Evolutionary conservation across 2,888 invertebrate genomes (phyloP).

Genomic region (Andrena bucephala): DNA sequence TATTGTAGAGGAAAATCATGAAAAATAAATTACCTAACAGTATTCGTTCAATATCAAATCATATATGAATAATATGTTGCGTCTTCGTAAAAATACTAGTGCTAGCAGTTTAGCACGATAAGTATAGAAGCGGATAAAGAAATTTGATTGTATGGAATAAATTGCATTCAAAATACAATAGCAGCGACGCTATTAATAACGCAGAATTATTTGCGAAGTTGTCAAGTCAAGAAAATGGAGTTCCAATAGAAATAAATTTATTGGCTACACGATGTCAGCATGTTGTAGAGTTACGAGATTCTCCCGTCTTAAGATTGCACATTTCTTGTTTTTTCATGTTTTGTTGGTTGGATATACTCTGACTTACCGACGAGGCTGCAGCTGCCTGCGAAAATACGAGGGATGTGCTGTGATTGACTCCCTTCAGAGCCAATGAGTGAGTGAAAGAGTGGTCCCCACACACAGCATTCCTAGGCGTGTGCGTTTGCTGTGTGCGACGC

Average conservation of each 20-base stretch:
- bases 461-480: conserved; percentile 83
- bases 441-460: conserved; percentile 81
- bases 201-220: conserved; percentile 62
- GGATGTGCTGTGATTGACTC: conserved; percentile 82
- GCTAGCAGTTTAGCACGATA: conserved; percentile 65
- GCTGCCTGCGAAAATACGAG: conserved; percentile 81
- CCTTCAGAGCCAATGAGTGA: conserved; percentile 83
- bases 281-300: conserved; percentile 68
- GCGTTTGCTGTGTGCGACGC: conserved; percentile 83
- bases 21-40: neutral
- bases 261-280: conserved; percentile 67
- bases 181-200: conserved; percentile 57
- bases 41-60: neutral
- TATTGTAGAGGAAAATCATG: neutral
- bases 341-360: conserved; percentile 81
- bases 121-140: conserved; percentile 66
- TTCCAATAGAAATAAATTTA: conserved; percentile 68
- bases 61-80: conserved; percentile 12
- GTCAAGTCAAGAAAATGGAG: conserved; percentile 61
- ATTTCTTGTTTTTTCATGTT: conserved; percentile 75
- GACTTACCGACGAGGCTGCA: conserved; percentile 82
- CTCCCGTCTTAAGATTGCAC: conserved; percentile 74
- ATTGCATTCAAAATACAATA: conserved; percentile 62
- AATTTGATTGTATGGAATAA: conserved; percentile 55
- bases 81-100: conserved; percentile 32